Conservation (phyloP, 2,113 vertebrate genomes). For the Cyprinodon tularosa region DNA sequence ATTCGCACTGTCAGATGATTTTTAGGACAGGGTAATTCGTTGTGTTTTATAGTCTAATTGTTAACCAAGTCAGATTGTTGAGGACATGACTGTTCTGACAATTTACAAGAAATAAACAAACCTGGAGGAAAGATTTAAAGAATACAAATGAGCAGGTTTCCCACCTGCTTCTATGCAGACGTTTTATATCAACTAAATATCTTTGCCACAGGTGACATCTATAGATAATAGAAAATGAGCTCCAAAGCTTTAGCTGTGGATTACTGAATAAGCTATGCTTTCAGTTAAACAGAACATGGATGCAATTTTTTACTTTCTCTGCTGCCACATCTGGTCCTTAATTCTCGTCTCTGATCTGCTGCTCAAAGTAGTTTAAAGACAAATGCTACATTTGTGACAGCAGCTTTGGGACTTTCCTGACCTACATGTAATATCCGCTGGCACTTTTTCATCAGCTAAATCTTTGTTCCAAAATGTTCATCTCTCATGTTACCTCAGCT, state of each 20-base stretch:
- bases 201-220: background rate
- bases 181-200: background rate
- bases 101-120: background rate
- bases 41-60: background rate
- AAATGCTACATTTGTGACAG: background rate
- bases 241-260: background rate
- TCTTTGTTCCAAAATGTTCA: background rate
- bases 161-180: background rate
- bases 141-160: background rate
- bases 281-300: background rate
- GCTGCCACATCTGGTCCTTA: background rate
- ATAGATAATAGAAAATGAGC: background rate
- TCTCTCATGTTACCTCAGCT: background rate
- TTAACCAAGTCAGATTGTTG: background rate
- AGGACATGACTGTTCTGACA: background rate
- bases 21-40: background rate
- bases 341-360: slow-evolving; percentile 6
- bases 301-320: background rate
- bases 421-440: background rate
- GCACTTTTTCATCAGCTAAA: background rate
- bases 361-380: background rate
- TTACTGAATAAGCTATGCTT: background rate
- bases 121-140: background rate
- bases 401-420: background rate
- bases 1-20: background rate